Base-by-base conservation (phyloP, 1,140 invertebrate species). In the Bombyx mandarina region DNA sequence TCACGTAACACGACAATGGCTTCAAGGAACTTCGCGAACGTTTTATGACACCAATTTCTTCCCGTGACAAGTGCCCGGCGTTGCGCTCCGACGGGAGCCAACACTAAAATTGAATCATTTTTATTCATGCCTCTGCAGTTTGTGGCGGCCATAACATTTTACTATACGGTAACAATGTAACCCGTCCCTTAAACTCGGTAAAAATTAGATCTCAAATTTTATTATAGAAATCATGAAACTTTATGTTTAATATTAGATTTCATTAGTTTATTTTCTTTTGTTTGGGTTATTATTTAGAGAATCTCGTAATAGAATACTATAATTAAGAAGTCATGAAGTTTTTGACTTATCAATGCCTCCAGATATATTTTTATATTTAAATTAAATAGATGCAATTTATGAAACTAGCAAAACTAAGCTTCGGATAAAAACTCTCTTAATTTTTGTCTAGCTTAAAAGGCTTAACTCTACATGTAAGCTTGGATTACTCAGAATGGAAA, bases 11-110 rank as follows among this genome's bases (percentile, higher is more conserved):
- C 50, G 42, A 9, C 42, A 51, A 51, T 51, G 50, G 56, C 46
- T 12, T 56, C 45, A 43, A 26, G 53, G 35, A 26, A 58, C 44
- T 54, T 54, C 10, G 18, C 56, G 44, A 45, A 56, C 53, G 54
- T 45, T 62, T 62, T 62, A 62, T 45, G 61, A 62, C 43, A 45
- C 57, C 57, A 58, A 62, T 62, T 62, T 45, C 57, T 56, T 62
- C 50, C 54, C 9, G 56, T 58, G 48, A 62, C 61, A 62, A 58
- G 61, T 58, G 48, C 54, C 56, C 57, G 44, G 47, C 56, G 49
- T 58, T 50, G 48, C 47, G 43, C 45, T 43, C 18, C 54, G 42
- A 35, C 22, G 6, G 43, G 55, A 8, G 50, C n/a, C 8, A 35
- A 22, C 49, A 57, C 56, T 57, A 52, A 51, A 51, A 57, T 52